Percentiles rank a stretch among this genome's conserved stretches.
Evolutionary conservation across 35 echinoderm and acorn worm species (phyloP).

Genomic region (Ophiothrix spiculata): DNA sequence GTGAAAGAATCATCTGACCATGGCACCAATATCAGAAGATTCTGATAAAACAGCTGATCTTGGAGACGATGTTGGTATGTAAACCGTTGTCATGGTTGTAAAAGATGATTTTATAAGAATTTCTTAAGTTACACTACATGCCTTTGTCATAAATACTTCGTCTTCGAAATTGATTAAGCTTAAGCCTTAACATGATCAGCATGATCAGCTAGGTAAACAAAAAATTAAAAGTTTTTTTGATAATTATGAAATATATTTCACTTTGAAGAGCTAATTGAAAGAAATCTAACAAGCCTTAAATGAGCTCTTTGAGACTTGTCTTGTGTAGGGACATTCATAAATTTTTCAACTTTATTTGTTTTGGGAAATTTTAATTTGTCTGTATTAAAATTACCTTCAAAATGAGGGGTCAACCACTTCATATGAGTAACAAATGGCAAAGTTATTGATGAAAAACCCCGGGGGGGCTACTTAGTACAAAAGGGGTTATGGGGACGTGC

Average conservation of each 20-base stretch:
- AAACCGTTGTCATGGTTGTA: neutral
- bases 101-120: neutral
- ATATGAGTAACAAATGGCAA: too few relatives aligned
- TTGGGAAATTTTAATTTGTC: too few relatives aligned
- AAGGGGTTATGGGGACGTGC: too few relatives aligned
- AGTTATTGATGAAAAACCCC: too few relatives aligned
- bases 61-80: conserved; percentile 14
- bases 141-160: neutral
- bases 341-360: neutral
- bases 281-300: too few relatives aligned
- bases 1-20: neutral
- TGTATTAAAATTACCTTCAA: too few relatives aligned
- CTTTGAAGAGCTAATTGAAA: too few relatives aligned
- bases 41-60: conserved; percentile 13
- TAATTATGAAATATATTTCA: neutral
- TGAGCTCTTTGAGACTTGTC: neutral
- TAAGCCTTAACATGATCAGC: neutral
- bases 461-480: too few relatives aligned
- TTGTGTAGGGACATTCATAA: neutral
- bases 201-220: neutral
- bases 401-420: too few relatives aligned
- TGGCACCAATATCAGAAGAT: conserved; percentile 27
- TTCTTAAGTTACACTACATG: too few relatives aligned
- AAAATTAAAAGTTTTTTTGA: neutral
- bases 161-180: neutral